Conservation (phyloP, 2,113 vertebrate species). For the Chaetops frenatus region DNA sequence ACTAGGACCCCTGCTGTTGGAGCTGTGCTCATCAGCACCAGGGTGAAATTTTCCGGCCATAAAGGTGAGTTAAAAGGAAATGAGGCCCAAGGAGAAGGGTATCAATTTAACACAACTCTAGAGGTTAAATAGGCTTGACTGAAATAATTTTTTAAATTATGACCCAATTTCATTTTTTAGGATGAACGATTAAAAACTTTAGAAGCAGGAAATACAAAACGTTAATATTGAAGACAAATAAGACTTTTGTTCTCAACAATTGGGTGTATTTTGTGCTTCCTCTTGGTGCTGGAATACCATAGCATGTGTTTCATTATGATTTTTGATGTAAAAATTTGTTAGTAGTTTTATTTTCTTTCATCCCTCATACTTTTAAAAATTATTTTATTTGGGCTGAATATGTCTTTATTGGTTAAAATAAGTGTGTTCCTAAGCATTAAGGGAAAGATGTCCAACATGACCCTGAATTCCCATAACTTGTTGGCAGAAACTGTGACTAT, state of each 20-base stretch:
- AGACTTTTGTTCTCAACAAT: background rate
- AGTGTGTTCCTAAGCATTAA: background rate
- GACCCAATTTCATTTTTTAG: background rate
- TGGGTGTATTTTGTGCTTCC: background rate
- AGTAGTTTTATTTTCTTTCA: background rate
- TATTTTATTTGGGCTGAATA: conserved; percentile 24
- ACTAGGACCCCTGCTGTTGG: background rate
- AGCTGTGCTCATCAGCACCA: background rate
- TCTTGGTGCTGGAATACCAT: background rate
- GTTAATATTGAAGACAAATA: background rate
- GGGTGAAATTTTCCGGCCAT: background rate
- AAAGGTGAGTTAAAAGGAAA: background rate
- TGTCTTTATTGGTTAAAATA: conserved; percentile 24
- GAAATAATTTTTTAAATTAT: background rate
- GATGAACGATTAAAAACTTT: background rate
- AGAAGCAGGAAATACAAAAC: background rate
- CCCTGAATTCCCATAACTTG: conserved; percentile 15
- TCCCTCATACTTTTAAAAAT: background rate
- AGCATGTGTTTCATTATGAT: background rate
- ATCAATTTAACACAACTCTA: background rate
- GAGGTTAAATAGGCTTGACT: background rate
- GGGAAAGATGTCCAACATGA: conserved; percentile 23
- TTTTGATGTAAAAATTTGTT: background rate
- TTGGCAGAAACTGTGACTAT: conserved; percentile 29
- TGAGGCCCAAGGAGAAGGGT: background rate